These are phyloP conservation scores for Macrotis lagotis DNA, from an alignment of 2,113 vertebrate genomes.

Conservation along the genomic window DNA sequence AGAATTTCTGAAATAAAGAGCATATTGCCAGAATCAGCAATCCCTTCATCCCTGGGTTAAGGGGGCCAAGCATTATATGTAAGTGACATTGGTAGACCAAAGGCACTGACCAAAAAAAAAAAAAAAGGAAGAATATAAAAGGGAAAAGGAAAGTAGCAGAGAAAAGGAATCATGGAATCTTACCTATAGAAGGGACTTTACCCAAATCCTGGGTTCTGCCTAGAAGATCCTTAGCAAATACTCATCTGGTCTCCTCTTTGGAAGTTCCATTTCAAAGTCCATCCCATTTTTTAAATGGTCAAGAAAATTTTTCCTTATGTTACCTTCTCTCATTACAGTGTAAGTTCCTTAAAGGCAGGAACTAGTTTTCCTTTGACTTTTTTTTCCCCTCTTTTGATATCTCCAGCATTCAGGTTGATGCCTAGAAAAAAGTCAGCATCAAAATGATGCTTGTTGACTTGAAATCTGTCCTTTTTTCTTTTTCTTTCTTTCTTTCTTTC, in stretches of 20 bases:
- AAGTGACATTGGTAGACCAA: not conserved
- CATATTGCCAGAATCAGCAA: not conserved
- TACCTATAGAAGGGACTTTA: not conserved
- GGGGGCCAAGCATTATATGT: not conserved
- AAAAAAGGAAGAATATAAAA: not conserved
- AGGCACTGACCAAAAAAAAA: not conserved
- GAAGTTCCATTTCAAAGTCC: not conserved
- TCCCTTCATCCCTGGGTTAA: not conserved
- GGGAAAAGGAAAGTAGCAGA: not conserved
- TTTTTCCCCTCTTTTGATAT: not conserved
- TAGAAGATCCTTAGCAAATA: not conserved
- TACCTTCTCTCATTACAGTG: not conserved
- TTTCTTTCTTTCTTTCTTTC: no score
- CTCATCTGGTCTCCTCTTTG: no score
- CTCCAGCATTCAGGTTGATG: not conserved
- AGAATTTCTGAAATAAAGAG: not conserved
- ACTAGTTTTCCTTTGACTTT: not conserved
- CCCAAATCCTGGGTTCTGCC: not conserved
- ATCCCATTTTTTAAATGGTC: not conserved
- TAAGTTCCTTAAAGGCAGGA: not conserved
- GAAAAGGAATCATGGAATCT: not conserved
- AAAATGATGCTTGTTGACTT: not conserved
- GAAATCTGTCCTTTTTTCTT: not conserved
- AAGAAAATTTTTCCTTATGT: not conserved
- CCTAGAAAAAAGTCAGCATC: not conserved